Percentiles rank a stretch among this genome's conserved stretches.
Conservation (phyloP, 2,888 invertebrate species). For the Cataglyphis altisquamis region DNA sequence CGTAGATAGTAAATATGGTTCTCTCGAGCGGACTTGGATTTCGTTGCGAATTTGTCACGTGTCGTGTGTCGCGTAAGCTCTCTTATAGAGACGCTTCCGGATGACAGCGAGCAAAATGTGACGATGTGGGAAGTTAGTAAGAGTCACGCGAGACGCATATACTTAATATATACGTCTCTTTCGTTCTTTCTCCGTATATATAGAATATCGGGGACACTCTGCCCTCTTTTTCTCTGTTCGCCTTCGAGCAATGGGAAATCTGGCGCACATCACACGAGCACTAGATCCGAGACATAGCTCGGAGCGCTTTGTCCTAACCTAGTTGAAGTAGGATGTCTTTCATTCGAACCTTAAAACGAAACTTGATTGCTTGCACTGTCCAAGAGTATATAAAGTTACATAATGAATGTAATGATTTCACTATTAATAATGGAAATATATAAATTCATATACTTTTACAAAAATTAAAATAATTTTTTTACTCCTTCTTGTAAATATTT, state of each 20-base stretch:
- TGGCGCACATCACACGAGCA: constrained; percentile 56
- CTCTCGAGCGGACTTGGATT: constrained; percentile 13
- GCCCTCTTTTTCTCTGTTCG: constrained; percentile 59
- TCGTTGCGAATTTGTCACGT: constrained; percentile 37
- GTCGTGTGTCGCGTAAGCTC: constrained; percentile 12
- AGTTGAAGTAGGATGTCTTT: background rate
- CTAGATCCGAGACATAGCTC: constrained; percentile 33
- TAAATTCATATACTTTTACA: too few relatives aligned
- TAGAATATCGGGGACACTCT: constrained; percentile 73
- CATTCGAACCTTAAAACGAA: background rate
- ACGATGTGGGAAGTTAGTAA: background rate
- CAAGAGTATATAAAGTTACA: too few relatives aligned
- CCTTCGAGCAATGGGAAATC: constrained; percentile 75
- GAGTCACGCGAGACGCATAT: background rate
- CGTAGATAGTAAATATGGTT: constrained; percentile 23
- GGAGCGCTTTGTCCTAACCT: constrained; percentile 25
- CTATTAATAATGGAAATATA: too few relatives aligned
- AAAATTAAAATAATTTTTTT: too few relatives aligned
- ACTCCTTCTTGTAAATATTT: too few relatives aligned
- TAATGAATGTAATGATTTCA: too few relatives aligned
- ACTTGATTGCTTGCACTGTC: background rate
- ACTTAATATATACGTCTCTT: constrained; percentile 15
- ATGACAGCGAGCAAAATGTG: constrained; percentile 36
- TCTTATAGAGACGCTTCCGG: constrained; percentile 58
- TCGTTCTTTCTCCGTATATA: constrained; percentile 50